A percentile compares a stretch with the other conserved stretches of the same genome.
Conservation (phyloP, 30 jellyfish, hydroid and myxozoan species). For the Cassiopea andromeda region DNA sequence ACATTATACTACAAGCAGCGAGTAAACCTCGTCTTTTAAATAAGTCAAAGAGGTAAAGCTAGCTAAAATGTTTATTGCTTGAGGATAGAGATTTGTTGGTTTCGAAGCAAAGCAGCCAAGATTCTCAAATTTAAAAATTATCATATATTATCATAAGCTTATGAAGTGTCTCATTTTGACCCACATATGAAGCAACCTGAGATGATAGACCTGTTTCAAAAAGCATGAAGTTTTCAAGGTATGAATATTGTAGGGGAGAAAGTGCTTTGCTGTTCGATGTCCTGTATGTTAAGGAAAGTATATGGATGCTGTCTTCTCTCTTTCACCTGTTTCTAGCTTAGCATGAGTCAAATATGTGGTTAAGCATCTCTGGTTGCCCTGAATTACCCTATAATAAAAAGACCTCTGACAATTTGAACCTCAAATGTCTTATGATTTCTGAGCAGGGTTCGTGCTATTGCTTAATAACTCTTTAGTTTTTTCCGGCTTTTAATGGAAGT, state of each 20-base stretch:
- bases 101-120: not conserved
- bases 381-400: not conserved
- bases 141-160: not conserved
- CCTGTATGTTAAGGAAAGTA: no score
- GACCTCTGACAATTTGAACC: not conserved
- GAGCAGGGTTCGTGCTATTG: not conserved
- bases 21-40: not conserved
- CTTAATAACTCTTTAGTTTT: no score
- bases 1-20: no score
- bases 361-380: not conserved
- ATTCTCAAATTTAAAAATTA: not conserved
- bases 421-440: not conserved
- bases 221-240: not conserved
- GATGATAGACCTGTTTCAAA: not conserved
- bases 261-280: no score
- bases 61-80: not conserved
- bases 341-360: no score
- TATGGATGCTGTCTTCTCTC: no score
- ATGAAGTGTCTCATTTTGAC: not conserved
- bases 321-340: no score
- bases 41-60: not conserved
- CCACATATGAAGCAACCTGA: not conserved
- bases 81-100: not conserved
- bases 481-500: no score
- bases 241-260: no score